Evolutionary conservation across 2,797 vertebrate genomes (phyloP).

Genomic region (Fundulus diaphanus): DNA sequence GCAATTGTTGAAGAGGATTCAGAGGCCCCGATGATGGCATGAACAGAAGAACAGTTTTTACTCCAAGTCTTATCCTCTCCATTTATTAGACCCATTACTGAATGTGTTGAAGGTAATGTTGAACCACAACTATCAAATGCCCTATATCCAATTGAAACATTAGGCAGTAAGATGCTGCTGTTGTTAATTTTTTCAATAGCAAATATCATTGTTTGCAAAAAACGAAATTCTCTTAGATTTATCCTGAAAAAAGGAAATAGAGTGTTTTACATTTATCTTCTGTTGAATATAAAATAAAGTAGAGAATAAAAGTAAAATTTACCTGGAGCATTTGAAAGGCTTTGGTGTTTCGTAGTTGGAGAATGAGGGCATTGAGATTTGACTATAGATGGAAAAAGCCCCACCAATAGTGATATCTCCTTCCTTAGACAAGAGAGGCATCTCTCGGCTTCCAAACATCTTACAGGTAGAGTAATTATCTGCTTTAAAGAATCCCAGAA

Average conservation of each 20-base stretch:
- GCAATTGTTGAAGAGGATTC: conserved; percentile 83
- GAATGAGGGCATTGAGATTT: conserved; percentile 56
- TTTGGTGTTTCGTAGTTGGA: conserved; percentile 68
- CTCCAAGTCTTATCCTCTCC: conserved; percentile 55
- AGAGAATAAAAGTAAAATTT: conserved; percentile 9
- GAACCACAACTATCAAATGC: conserved; percentile 80
- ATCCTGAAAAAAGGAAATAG: conserved; percentile 54
- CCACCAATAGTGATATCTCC: conserved; percentile 80
- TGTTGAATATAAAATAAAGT: not conserved
- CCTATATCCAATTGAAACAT: conserved; percentile 78
- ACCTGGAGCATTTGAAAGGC: conserved; percentile 74
- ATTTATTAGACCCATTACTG: conserved; percentile 77
- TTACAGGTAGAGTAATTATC: conserved; percentile 59
- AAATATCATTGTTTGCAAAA: conserved; percentile 83
- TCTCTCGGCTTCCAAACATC: conserved; percentile 67
- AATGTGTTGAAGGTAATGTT: conserved; percentile 70
- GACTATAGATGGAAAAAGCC: conserved; percentile 77
- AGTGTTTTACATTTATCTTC: not conserved
- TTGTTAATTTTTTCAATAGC: conserved; percentile 84
- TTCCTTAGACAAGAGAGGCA: conserved; percentile 73
- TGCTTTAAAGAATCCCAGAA: conserved; percentile 51
- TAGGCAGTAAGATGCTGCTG: conserved; percentile 74
- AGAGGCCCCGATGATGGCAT: conserved; percentile 79
- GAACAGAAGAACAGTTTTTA: conserved; percentile 70
- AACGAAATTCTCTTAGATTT: conserved; percentile 78